Evolutionary conservation across 2,888 invertebrate species (phyloP), one percentile per base, ranked within the genome.

Genomic region (Caenorhabditis becei): DNA sequence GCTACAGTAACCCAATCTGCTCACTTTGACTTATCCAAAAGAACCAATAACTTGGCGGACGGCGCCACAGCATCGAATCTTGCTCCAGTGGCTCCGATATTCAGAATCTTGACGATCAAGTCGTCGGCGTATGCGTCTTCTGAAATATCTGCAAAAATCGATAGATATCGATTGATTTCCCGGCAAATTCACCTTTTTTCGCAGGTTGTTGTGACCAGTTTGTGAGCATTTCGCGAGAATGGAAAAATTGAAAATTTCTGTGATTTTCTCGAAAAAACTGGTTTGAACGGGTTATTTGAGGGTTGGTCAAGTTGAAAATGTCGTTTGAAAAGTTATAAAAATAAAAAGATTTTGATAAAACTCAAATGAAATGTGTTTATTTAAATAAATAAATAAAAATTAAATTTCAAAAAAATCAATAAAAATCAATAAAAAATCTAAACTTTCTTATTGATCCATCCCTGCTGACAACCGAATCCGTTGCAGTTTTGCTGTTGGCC

Each of bases 71-170:
- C 59, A 1, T 59, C 56, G 26, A 75, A 75, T 23, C 51, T 24
- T 10, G 14, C 20, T 18, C 61, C 75, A 1, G 61, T 44, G 8
- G 41, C 26, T 24, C 78, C 78, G 5, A 78, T 67, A 41, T 78
- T 78, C 54, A 78, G 26, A 26, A 78, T 66, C 32, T 58, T 56
- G 16, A 72, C 61, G 47, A 78, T 78, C 3, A 78, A 28, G 14
- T 71, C 66, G 59, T 78, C 78, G 51, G 24, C 14, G 7, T 10
- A 23, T 24, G 51, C 14, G 24, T 51, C 51, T 24, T 51, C 51
- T 51, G 41, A 11, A 2, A 41, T 7, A 41, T 41, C 41, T 41
- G 14, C n/a, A n/a, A n/a, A n/a, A n/a, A n/a, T n/a, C n/a, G n/a
- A n/a, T n/a, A n/a, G n/a, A n/a, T n/a, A n/a, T n/a, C n/a, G n/a